Base-by-base conservation (phyloP, 1,140 invertebrate genomes). In the Mizuhopecten yessoensis region DNA sequence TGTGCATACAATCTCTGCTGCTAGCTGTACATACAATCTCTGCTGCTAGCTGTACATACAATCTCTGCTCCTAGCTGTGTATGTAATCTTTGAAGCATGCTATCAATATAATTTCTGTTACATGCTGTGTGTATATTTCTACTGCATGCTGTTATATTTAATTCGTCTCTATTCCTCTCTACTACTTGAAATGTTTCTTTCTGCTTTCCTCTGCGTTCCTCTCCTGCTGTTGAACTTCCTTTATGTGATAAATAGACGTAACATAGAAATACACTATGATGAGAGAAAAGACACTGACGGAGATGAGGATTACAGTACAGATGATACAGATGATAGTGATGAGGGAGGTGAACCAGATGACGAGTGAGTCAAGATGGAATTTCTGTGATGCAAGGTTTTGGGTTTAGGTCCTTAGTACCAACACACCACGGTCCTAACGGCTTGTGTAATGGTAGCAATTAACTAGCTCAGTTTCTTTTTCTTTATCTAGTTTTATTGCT, bases 201-300 rank as follows among this genome's bases (percentile, higher is more conserved):
- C 36, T 39, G 13, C 11, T 75, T 75, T 75, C 57, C 45, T 49
- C 45, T 49, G 10, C 20, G 11, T 49, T n/a, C 45, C 57, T 75
- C 23, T n/a, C n/a, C n/a, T 75, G 23, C 17, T 75, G 42, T 75
- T 75, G 57, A 75, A 5, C n/a, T 75, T 75, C 57, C 57, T 75
- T 17, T 75, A 5, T 75, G 57, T 75, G 45, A 20, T 3, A 57
- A n/a, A n/a, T 29, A 75, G 57, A n/a, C 57, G 57, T 75, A 75
- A 75, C 57, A 29, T 17, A 29, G 57, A 75, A 75, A 75, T 75
- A 75, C 29, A 75, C 57, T 75, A 75, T 75, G 57, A 75, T n/a
- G 1, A 75, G 57, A 75, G 29, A 75, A 75, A 75, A 75, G 20
- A 75, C n/a, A 29, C 23, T 29, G n/a, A 75, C n/a, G 57, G 23